phyloP scores from a whole-genome alignment of 2,888 invertebrate species.

The Seira sanloemensis region DNA sequence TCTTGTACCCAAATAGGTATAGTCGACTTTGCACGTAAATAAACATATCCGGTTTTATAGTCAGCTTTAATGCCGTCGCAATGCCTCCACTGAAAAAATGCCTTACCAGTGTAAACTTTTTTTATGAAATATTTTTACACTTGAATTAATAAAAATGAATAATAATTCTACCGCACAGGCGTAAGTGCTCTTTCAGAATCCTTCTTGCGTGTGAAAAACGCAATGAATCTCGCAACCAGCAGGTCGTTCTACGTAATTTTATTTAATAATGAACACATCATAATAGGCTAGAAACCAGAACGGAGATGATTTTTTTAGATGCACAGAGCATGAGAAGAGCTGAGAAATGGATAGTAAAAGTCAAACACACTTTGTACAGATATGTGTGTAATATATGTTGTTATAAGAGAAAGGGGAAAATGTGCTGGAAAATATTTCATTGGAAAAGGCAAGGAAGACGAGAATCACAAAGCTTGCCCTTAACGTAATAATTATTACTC shows the following conservation, averaged over 20 bases:
- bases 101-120: too few relatives aligned
- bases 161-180: background rate
- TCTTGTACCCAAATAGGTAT: background rate
- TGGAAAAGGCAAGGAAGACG: background rate
- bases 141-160: background rate
- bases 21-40: background rate
- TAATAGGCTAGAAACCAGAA: too few relatives aligned
- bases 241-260: too few relatives aligned
- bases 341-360: background rate
- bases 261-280: background rate
- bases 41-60: too few relatives aligned
- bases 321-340: too few relatives aligned
- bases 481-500: background rate
- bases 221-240: background rate
- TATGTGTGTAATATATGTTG: too few relatives aligned
- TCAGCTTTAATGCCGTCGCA: too few relatives aligned
- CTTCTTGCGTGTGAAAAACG: background rate
- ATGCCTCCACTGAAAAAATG: too few relatives aligned
- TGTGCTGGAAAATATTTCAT: too few relatives aligned
- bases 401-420: too few relatives aligned
- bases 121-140: too few relatives aligned
- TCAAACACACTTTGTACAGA: background rate
- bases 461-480: slow-evolving; percentile 1
- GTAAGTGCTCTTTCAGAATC: background rate
- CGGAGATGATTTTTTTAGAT: background rate